A percentile compares a stretch with the other conserved stretches of the same genome.
These are phyloP conservation scores for Microcebus lehilahytsara DNA, from an alignment of 2,113 vertebrate species.

Conservation along the genomic window DNA sequence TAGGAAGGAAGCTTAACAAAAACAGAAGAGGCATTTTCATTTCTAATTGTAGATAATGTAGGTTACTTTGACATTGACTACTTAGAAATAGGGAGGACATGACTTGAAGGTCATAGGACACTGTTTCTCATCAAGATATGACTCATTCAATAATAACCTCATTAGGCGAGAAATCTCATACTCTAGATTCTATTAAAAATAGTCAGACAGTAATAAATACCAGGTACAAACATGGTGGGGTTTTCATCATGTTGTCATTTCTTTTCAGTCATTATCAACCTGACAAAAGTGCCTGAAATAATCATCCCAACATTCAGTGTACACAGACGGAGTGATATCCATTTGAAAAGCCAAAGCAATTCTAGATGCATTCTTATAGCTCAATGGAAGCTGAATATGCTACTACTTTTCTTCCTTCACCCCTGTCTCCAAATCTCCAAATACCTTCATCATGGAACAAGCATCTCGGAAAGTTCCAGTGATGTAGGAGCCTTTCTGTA, in stretches of 20 bases:
- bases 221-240: background rate
- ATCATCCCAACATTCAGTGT: background rate
- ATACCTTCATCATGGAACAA: background rate
- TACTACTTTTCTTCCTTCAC: background rate
- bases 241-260: background rate
- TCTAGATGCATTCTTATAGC: background rate
- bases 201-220: background rate
- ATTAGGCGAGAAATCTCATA: background rate
- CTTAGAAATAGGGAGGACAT: background rate
- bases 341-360: background rate
- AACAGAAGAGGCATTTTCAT: background rate
- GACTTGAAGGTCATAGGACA: background rate
- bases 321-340: background rate
- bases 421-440: background rate
- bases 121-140: background rate
- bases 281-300: background rate
- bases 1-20: background rate
- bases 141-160: background rate
- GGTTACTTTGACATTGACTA: background rate
- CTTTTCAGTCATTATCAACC: background rate
- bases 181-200: background rate
- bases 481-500: conserved; percentile 39
- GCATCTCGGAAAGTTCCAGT: conserved; percentile 30
- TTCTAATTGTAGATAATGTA: background rate
- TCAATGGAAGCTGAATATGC: background rate